Percentiles rank a stretch among this genome's conserved stretches.
Conservation (phyloP, 2,113 vertebrate genomes). For the Mesoclemmys tuberculata region DNA sequence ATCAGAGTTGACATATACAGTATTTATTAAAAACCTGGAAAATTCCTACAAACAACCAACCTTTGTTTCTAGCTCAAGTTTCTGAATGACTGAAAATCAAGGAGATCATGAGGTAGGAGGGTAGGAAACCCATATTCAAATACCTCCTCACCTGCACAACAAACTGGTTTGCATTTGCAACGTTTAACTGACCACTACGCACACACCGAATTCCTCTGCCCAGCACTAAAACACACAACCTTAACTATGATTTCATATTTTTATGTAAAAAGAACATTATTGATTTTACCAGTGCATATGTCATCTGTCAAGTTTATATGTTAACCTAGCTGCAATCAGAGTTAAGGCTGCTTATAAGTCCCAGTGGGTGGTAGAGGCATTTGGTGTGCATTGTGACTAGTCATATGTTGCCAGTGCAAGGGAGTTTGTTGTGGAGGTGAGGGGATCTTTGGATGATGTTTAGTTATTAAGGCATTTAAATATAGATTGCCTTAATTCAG, state of each 20-base stretch:
- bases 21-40: not conserved
- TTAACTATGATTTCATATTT: not conserved
- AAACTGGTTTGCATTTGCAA: not conserved
- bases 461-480: not conserved
- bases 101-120: not conserved
- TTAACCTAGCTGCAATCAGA: not conserved
- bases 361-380: accelerated
- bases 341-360: not conserved
- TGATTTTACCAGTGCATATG: accelerated
- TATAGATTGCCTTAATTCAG: not conserved
- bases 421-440: not conserved
- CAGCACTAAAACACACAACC: not conserved
- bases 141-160: not conserved
- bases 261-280: accelerated
- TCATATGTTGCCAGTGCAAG: not conserved
- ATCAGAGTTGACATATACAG: not conserved
- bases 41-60: not conserved
- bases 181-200: not conserved
- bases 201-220: not conserved
- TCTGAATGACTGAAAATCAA: not conserved
- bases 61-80: not conserved
- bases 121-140: not conserved
- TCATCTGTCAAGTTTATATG: not conserved
- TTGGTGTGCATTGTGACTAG: not conserved
- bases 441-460: not conserved